These are phyloP conservation scores for Venturia canescens DNA, from an alignment of 1,140 invertebrate genomes.

Conservation along the genomic window DNA sequence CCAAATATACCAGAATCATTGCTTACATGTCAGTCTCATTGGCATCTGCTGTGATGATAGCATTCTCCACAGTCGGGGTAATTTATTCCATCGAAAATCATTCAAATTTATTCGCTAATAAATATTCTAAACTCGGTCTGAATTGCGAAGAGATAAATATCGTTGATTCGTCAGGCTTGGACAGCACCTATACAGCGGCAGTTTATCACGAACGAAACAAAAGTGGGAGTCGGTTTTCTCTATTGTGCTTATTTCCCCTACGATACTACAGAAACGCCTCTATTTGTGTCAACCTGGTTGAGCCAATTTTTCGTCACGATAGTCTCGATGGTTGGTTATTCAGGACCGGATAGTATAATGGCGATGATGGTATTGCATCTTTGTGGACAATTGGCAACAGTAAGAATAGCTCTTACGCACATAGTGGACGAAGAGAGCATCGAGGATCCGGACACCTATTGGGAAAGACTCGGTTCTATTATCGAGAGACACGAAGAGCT, in stretches of 20 bases:
- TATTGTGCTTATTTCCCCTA: too few species aligned
- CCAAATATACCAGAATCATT: conserved; percentile 42
- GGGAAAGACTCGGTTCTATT: conserved; percentile 15
- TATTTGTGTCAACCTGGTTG: conserved; percentile 31
- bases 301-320: conserved; percentile 29
- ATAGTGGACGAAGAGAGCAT: conserved; percentile 32
- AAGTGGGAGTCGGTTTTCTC: too few species aligned
- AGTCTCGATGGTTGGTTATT: conserved; percentile 41
- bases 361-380: conserved; percentile 51
- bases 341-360: conserved; percentile 50
- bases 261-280: too few species aligned
- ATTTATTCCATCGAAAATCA: too few species aligned
- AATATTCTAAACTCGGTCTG: not conserved
- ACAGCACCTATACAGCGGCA: too few species aligned
- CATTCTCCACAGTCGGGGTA: not conserved
- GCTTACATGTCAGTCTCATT: conserved; percentile 30
- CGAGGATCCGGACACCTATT: conserved; percentile 9
- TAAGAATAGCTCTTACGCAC: conserved; percentile 32
- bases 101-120: not conserved
- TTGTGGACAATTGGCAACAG: conserved; percentile 47
- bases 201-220: too few species aligned
- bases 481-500: conserved; percentile 48
- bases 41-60: not conserved
- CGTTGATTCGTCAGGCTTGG: too few species aligned
- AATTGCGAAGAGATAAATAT: not conserved